Conservation (phyloP, 2,113 vertebrate species). For the Aramus guarauna region DNA sequence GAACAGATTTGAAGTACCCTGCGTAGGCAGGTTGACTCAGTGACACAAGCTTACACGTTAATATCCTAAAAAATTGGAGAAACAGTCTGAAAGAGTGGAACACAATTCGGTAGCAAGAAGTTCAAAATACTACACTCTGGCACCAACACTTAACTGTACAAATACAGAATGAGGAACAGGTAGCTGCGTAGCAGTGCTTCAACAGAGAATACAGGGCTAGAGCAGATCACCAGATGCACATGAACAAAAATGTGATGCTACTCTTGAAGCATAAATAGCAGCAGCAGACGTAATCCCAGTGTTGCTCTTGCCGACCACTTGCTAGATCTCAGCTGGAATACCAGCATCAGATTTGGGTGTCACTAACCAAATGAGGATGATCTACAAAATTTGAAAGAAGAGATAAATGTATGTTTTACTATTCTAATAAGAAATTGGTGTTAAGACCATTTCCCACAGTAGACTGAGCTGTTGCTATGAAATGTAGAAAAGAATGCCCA, state of each 20-base stretch:
- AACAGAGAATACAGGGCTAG: neutral
- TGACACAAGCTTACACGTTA: neutral
- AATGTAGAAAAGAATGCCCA: neutral
- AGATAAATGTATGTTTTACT: neutral
- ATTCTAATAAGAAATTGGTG: neutral
- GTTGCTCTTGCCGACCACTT: neutral
- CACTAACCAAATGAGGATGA: neutral
- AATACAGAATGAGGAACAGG: neutral
- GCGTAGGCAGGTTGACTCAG: neutral
- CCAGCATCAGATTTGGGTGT: neutral
- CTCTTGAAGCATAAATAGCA: neutral
- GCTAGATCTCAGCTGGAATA: neutral
- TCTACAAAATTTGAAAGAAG: neutral
- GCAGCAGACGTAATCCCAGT: neutral
- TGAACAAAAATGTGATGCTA: accelerated
- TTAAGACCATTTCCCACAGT: neutral
- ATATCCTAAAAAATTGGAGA: neutral
- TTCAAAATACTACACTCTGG: neutral
- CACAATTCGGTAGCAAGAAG: neutral
- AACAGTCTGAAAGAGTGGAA: neutral
- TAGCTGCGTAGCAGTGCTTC: neutral
- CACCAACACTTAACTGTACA: neutral
- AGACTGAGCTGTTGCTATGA: neutral
- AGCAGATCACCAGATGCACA: neutral
- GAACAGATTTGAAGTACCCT: neutral